These are phyloP conservation scores for Imbricaverruca yamaguchii DNA, from an alignment of 2,888 invertebrate genomes.

Conservation along the genomic window DNA sequence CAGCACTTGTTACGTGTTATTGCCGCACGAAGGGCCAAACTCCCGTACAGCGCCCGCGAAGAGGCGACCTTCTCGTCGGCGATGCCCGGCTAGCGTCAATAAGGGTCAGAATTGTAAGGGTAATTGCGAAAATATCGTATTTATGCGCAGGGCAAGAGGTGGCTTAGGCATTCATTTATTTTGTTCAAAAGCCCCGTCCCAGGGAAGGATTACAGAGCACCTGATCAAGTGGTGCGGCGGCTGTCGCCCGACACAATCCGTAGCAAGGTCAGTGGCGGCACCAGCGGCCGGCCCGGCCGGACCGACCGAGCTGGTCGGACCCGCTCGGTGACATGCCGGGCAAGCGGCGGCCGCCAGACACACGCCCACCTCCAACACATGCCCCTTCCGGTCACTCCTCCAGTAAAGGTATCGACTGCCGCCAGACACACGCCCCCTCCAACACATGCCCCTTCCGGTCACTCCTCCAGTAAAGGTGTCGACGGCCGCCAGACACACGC, in stretches of 20 bases:
- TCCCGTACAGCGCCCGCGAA: not conserved
- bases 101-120: constrained; percentile 11
- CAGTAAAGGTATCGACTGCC: too few species aligned
- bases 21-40: not conserved
- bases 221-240: not conserved
- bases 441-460: too few species aligned
- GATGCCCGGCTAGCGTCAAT: not conserved
- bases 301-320: too few species aligned
- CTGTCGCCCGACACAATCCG: not conserved
- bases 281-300: not conserved
- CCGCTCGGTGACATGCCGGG: too few species aligned
- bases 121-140: constrained; percentile 2
- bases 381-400: too few species aligned
- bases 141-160: not conserved
- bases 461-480: too few species aligned
- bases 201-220: not conserved
- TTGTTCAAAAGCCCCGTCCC: not conserved
- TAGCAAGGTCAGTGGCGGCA: not conserved
- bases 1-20: constrained; percentile 17
- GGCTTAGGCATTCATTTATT: not conserved
- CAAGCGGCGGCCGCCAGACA: too few species aligned
- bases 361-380: too few species aligned
- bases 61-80: not conserved
- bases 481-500: too few species aligned
- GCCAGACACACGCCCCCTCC: too few species aligned